Evolutionary conservation across 2,113 vertebrate species (phyloP), one percentile per base, ranked within the genome.

Genomic region (Columbina picui): DNA sequence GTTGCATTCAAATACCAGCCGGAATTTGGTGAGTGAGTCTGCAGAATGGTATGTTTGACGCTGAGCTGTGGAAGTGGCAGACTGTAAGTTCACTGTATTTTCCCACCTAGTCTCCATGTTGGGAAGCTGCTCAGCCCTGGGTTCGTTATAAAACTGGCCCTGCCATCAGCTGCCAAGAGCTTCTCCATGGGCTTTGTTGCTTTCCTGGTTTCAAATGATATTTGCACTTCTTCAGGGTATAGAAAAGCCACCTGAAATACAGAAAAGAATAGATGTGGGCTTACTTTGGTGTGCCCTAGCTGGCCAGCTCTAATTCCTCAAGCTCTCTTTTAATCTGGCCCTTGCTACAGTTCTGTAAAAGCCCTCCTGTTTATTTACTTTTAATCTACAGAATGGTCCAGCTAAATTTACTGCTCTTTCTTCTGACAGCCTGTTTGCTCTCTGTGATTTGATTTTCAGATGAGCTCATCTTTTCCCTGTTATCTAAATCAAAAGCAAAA

Each of bases 391-490:
- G 87, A 76, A 56, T 34, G 61, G 34, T 78, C 73, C 75, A 80
- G 57, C 63, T 92, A 65, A 79, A 92, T 94, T 75, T 96, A 91
- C 81, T 87, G 88, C 64, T 69, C 34, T 71, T 87, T 96, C 60
- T 96, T 87, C 71, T 81, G 87, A 45, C 4, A 30, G 77, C 65
- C 60, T 93, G 43, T 81, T 91, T 91, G 67, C 80, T 92, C 21
- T 63, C 55, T 91, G 70, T 96, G 96, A 96, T 96, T 93, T 90
- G 84, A 97, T 97, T 97, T 96, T 85, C 81, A 88, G 93, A 97
- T 97, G 96, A 97, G 84, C 81, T 97, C 94, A 97, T 96, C 93
- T 87, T 82, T 45, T 52, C 55, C 67, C 78, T 91, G 84, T 86
- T 89, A 94, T 93, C 95, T 93, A 84, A 93, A 95, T 55, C 67